Evolutionary conservation across 2,113 vertebrate species (phyloP), one percentile per base, ranked within the genome.

Genomic region (Nerophis lumbriciformis): DNA sequence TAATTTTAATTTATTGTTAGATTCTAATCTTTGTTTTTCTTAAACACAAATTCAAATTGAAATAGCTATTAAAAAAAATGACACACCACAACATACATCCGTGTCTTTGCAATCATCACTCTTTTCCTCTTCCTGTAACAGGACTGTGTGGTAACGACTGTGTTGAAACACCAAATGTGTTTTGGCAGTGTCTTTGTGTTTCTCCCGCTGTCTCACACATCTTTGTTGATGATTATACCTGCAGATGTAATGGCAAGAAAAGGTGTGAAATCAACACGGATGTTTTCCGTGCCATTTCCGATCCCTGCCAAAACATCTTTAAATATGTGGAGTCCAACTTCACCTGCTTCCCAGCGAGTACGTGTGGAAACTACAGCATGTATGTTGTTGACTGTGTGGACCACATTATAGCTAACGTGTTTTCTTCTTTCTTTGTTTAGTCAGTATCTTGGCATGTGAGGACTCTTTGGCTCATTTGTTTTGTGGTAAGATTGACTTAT

Each of bases 251-350:
- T 39, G 75, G 71, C 8, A 78, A 66, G 56, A 56, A 0, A 4
- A 51, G 28, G 9, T 82, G 79, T 67, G 72, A 71, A 12, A 3
- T 78, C 1, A 61, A 4, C 21, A 0, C 1, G 2, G 1, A 10
- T 0, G 2, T 4, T 15, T 5, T 76, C 3, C 0, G 1, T 5
- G 28, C 28, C 28, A 1, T 3, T 4, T 1, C 59, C 15, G 51
- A 78, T 50, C 70, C 63, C 56, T 83, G 81, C 54, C 0, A 0
- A 0, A 65, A 21, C 56, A 78, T 50, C 38, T 50, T 3, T 6
- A 80, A 78, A 53, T 83, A 83, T 11, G n/a, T 80, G 50, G 36
- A 80, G 12, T 71, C 70, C 67, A 69, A 47, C 0, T 78, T 61
- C 68, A 58, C 3, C 65, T 83, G 81, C 60, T 0, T 61, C 8